Percentiles rank a stretch among this genome's conserved stretches.
Evolutionary conservation across 2,797 vertebrate genomes (phyloP).

Genomic region (Anolis apletophallus): DNA sequence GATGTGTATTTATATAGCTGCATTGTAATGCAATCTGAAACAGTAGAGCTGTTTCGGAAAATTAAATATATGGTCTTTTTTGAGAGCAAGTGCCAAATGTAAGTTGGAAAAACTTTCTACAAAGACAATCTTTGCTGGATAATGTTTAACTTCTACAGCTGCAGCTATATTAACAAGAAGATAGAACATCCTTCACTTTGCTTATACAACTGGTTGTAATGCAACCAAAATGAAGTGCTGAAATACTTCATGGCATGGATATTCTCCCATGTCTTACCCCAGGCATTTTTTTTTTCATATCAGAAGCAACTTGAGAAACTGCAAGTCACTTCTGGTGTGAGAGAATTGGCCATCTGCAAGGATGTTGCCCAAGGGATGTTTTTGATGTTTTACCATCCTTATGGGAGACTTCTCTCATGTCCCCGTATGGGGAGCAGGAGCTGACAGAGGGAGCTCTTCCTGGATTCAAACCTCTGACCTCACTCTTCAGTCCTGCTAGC

Average conservation of each 20-base stretch:
- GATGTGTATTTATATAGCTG: conserved; percentile 37
- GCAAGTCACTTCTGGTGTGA: too few species aligned
- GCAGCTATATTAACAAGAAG: not conserved
- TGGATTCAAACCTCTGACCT: too few species aligned
- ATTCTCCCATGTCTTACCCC: not conserved
- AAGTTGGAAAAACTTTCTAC: not conserved
- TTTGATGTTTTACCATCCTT: too few species aligned
- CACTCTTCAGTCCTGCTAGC: too few species aligned
- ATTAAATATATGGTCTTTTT: not conserved
- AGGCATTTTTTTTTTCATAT: too few species aligned
- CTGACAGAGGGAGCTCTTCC: too few species aligned
- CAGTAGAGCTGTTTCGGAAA: conserved; percentile 38
- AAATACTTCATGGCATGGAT: not conserved
- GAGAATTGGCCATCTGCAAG: too few species aligned
- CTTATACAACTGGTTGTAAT: not conserved
- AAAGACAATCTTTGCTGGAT: not conserved
- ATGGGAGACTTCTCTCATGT: too few species aligned
- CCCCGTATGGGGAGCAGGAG: too few species aligned
- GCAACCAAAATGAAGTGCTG: not conserved
- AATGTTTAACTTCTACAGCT: not conserved
- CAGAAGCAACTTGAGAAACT: too few species aligned
- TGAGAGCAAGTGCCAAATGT: conserved; percentile 11
- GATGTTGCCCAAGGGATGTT: too few species aligned
- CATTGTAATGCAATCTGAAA: too few species aligned
- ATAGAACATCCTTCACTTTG: not conserved